Conservation (phyloP, 2,797 vertebrate species). For the Menidia menidia region DNA sequence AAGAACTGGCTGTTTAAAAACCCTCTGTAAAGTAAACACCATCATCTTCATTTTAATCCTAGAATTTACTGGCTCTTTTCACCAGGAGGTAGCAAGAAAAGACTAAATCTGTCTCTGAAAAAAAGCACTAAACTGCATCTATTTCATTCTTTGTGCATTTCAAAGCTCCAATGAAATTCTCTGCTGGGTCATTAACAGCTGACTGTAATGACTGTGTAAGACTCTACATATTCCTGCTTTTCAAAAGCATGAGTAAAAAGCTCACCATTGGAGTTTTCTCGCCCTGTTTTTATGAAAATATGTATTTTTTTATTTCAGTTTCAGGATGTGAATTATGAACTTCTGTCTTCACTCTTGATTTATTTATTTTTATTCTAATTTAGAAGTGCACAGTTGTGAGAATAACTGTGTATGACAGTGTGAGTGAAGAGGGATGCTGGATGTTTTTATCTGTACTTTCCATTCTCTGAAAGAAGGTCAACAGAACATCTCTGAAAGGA, state of each 20-base stretch:
- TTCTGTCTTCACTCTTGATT: not conserved
- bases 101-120: not conserved
- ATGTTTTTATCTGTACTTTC: not conserved
- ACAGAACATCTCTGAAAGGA: not conserved
- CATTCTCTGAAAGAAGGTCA: not conserved
- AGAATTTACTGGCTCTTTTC: not conserved
- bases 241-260: too few relatives aligned
- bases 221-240: too few relatives aligned
- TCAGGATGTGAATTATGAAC: not conserved
- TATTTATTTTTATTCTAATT: not conserved
- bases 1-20: not conserved
- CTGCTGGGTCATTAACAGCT: too few relatives aligned
- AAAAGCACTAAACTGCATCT: not conserved
- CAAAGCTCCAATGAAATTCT: too few relatives aligned
- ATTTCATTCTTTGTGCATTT: not conserved
- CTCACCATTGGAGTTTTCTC: too few relatives aligned
- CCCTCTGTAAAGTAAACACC: not conserved
- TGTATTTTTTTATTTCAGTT: too few relatives aligned
- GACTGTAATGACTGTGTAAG: too few relatives aligned
- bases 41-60: not conserved
- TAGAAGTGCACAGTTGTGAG: not conserved
- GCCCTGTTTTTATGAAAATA: too few relatives aligned
- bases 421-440: not conserved
- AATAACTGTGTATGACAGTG: not conserved
- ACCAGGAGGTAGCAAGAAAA: not conserved